phyloP scores from a whole-genome alignment of 2,888 invertebrate genomes.

The Lymantria dispar region DNA sequence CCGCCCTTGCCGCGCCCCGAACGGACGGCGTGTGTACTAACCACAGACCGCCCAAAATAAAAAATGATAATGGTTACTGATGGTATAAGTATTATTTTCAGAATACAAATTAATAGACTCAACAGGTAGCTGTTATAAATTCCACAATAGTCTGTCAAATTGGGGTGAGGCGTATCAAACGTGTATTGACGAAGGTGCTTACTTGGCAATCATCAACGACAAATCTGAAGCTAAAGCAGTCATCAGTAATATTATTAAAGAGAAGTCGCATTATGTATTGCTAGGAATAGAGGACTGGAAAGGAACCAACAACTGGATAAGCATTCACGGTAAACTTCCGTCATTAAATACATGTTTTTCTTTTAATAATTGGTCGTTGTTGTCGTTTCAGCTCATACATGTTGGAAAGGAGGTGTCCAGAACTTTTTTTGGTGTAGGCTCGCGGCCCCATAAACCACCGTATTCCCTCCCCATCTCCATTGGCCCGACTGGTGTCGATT shows the following conservation, averaged over 20 bases:
- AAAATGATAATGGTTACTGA: too few species aligned
- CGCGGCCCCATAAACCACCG: too few species aligned
- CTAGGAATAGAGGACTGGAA: background rate
- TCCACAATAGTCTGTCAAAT: background rate
- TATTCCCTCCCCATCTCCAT: too few species aligned
- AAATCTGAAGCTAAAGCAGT: background rate
- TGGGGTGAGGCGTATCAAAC: background rate
- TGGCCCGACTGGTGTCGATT: too few species aligned
- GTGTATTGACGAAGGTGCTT: slow-evolving; percentile 1
- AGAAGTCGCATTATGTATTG: background rate
- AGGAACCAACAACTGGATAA: background rate
- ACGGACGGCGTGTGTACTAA: too few species aligned
- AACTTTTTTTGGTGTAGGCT: too few species aligned
- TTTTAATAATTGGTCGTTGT: too few species aligned
- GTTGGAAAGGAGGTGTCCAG: too few species aligned
- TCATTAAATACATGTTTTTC: too few species aligned
- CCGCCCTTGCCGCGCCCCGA: too few species aligned
- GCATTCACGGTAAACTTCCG: background rate
- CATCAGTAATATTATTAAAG: background rate
- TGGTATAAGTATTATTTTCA: background rate
- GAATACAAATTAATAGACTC: background rate
- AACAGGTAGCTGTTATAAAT: background rate
- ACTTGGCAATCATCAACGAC: background rate
- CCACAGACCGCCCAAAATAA: too few species aligned
- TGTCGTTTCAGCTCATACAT: too few species aligned